Percentiles rank a stretch among this genome's conserved stretches.
These are phyloP conservation scores for Entelurus aequoreus DNA, from an alignment of 2,113 vertebrate genomes.

Conservation along the genomic window DNA sequence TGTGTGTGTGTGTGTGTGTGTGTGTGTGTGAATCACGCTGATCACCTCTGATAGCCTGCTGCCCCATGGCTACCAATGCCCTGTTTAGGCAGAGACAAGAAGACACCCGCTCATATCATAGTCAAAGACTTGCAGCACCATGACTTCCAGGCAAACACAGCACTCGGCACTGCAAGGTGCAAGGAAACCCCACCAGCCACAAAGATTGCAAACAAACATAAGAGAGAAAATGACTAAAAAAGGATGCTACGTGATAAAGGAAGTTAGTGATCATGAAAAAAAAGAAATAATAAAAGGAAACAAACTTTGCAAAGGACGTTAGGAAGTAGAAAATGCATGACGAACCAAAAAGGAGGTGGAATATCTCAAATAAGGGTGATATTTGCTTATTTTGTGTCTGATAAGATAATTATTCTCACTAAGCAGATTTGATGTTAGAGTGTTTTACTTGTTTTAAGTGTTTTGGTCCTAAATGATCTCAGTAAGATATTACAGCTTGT, in stretches of 20 bases:
- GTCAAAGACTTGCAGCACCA: conserved; percentile 29
- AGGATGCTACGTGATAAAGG: background rate
- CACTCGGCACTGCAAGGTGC: background rate
- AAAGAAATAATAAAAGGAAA: background rate
- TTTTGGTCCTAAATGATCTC: too few relatives aligned
- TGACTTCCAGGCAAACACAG: background rate
- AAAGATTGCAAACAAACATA: background rate
- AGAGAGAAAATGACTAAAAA: background rate
- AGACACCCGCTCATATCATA: conserved; percentile 43
- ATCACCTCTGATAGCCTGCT: conserved; percentile 61
- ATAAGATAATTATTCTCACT: too few relatives aligned
- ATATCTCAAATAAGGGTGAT: too few relatives aligned
- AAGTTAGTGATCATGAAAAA: background rate
- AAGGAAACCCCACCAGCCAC: background rate
- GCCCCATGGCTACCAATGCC: conserved; percentile 56
- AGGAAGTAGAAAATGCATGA: too few relatives aligned
- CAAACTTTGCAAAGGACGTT: background rate
- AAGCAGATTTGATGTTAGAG: too few relatives aligned
- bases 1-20: conserved; percentile 16
- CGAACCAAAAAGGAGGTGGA: too few relatives aligned
- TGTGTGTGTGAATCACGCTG: conserved; percentile 50
- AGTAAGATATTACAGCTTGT: too few relatives aligned
- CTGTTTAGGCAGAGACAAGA: conserved; percentile 49
- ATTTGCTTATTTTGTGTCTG: too few relatives aligned
- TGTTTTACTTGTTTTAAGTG: too few relatives aligned